These are phyloP conservation scores for Lineus longissimus DNA, from an alignment of 1,140 invertebrate species.

Conservation along the genomic window DNA sequence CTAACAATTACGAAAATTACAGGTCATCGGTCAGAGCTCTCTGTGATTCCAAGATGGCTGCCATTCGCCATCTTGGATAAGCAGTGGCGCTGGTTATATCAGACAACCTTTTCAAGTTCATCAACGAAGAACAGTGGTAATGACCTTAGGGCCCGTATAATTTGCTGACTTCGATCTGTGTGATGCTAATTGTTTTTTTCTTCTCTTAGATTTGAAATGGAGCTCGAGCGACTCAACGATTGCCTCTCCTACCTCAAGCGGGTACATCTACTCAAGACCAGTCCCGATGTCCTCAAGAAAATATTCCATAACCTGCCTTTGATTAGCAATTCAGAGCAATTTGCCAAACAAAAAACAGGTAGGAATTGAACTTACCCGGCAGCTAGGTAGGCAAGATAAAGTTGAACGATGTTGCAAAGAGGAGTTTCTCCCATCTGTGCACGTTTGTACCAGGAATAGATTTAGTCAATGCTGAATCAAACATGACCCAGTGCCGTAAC, in stretches of 20 bases:
- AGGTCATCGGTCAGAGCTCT: no score
- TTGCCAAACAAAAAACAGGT: not conserved
- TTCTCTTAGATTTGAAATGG: slow-evolving; percentile 20
- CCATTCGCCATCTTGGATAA: no score
- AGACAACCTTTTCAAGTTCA: no score
- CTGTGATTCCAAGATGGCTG: no score
- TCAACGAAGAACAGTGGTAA: no score
- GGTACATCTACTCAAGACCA: slow-evolving; percentile 31
- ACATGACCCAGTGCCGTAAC: not conserved
- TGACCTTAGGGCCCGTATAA: no score
- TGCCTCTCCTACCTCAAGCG: slow-evolving; percentile 28
- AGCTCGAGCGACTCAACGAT: slow-evolving; percentile 23
- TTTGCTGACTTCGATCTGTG: no score
- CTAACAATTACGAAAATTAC: no score
- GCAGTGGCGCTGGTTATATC: no score
- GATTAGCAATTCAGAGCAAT: slow-evolving; percentile 14
- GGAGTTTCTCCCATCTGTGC: not conserved
- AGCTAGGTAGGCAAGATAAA: no score
- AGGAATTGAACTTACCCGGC: not conserved
- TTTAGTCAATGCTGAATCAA: no score
- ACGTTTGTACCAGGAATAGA: not conserved
- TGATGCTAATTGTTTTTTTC: no score
- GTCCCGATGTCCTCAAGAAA: slow-evolving; percentile 31
- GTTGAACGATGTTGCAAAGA: not conserved
- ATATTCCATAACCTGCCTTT: slow-evolving; percentile 37